A percentile compares a stretch with the other conserved stretches of the same genome.
phyloP scores from a whole-genome alignment of 2,888 invertebrate species.

The Euzetes globulus region DNA sequence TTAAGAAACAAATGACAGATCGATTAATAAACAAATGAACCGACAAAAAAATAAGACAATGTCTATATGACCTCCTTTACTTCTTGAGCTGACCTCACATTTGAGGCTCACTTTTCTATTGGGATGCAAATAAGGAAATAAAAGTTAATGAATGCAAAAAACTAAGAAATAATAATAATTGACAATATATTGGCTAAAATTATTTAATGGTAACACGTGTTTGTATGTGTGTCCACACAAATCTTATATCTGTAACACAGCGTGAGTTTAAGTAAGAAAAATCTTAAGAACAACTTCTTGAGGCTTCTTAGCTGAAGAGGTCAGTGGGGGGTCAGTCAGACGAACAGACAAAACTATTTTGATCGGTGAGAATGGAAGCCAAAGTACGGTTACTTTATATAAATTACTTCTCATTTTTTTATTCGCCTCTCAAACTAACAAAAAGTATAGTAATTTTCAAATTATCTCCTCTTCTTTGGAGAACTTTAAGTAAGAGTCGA shows the following conservation, averaged over 20 bases:
- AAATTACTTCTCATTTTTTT: constrained; percentile 12
- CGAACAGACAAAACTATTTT: constrained; percentile 1
- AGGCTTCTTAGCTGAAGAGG: not conserved
- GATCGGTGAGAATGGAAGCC: not conserved
- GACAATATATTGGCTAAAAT: constrained; percentile 8
- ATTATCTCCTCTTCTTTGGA: not conserved
- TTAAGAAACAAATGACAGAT: too few relatives aligned
- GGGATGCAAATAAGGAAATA: not conserved
- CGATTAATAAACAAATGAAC: too few relatives aligned
- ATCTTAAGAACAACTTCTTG: not conserved
- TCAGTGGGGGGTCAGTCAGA: constrained; percentile 25
- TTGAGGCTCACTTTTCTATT: too few relatives aligned
- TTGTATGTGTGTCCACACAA: constrained; percentile 21
- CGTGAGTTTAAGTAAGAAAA: constrained; percentile 12
- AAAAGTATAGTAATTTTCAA: not conserved
- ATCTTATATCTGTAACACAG: constrained; percentile 28
- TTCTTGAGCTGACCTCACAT: too few relatives aligned
- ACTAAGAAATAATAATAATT: not conserved
- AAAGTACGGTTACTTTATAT: not conserved
- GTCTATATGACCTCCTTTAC: too few relatives aligned
- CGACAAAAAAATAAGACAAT: too few relatives aligned
- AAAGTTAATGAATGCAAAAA: not conserved
- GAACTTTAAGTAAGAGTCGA: not conserved
- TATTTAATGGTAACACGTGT: constrained; percentile 21
- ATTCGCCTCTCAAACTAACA: not conserved